Conservation (phyloP, 2,888 invertebrate species). For the Unio delphinus region DNA sequence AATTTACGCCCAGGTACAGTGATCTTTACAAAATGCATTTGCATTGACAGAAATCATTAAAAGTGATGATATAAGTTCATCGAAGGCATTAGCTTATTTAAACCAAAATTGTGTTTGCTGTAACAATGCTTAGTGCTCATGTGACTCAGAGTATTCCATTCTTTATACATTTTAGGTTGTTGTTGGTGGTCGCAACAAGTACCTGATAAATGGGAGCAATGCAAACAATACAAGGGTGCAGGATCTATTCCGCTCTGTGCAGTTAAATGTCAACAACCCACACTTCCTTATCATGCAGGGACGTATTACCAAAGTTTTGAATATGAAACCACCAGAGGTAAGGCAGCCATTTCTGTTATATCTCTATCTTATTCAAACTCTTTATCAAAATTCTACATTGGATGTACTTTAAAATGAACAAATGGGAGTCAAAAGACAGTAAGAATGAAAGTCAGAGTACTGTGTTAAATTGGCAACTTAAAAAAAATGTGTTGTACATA, state of each 20-base stretch:
- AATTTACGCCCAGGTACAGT: no score
- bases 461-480: no score
- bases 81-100: no score
- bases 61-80: no score
- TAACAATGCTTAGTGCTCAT: neutral
- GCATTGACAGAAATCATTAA: no score
- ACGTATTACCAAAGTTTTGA: conserved; percentile 96
- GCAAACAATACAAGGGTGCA: conserved; percentile 91
- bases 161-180: conserved; percentile 76
- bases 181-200: conserved; percentile 83
- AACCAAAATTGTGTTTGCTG: neutral
- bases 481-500: no score
- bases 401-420: no score
- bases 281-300: conserved; percentile 99
- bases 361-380: no score
- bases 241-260: conserved; percentile 96
- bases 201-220: conserved; percentile 92
- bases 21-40: no score
- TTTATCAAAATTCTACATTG: no score
- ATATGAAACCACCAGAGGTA: conserved; percentile 98
- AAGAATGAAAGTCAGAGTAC: no score
- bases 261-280: conserved; percentile 98
- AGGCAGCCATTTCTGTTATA: conserved; percentile 23
- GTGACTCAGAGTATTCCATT: neutral
- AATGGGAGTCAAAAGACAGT: no score